These are phyloP conservation scores for Ochlodes sylvanus DNA, from an alignment of 2,888 invertebrate species.

Conservation along the genomic window DNA sequence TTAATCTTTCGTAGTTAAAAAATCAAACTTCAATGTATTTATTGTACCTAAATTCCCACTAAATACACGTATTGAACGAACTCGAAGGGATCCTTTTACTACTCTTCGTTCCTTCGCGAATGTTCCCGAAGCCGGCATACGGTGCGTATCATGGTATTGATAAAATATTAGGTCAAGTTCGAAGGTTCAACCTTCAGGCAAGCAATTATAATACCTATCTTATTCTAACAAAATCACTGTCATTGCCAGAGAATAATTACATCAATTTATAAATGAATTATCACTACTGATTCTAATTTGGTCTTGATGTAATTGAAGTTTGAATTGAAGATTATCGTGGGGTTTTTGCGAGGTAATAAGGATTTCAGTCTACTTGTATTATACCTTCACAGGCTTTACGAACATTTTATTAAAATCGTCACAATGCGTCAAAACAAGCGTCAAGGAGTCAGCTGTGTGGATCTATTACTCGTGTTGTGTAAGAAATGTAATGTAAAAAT, in stretches of 20 bases:
- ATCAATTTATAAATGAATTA: not conserved
- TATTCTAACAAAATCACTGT: not conserved
- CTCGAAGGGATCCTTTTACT: not conserved
- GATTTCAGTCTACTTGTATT: not conserved
- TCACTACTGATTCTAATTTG: not conserved
- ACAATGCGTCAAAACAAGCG: not conserved
- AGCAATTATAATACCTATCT: not conserved
- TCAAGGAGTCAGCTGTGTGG: not conserved
- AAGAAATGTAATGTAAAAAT: slow-evolving; percentile 45
- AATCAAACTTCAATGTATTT: not conserved
- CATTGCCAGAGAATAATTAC: not conserved
- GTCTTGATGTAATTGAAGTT: not conserved
- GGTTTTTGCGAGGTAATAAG: slow-evolving; percentile 4
- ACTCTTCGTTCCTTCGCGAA: slow-evolving; percentile 31
- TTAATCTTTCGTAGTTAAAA: not conserved
- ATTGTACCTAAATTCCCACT: slow-evolving; percentile 7
- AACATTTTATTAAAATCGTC: slow-evolving; percentile 17
- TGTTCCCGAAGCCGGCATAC: slow-evolving; percentile 36
- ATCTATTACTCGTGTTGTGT: not conserved
- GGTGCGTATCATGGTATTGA: slow-evolving; percentile 7
- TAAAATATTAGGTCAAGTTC: slow-evolving; percentile 21
- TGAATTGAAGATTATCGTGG: slow-evolving; percentile 2
- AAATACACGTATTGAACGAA: not conserved
- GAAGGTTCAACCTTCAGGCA: not conserved
- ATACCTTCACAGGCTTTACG: too few relatives aligned